Percentiles rank a stretch among this genome's conserved stretches.
Conservation (phyloP, 2,888 invertebrate species). For the Dryomyza anilis region DNA sequence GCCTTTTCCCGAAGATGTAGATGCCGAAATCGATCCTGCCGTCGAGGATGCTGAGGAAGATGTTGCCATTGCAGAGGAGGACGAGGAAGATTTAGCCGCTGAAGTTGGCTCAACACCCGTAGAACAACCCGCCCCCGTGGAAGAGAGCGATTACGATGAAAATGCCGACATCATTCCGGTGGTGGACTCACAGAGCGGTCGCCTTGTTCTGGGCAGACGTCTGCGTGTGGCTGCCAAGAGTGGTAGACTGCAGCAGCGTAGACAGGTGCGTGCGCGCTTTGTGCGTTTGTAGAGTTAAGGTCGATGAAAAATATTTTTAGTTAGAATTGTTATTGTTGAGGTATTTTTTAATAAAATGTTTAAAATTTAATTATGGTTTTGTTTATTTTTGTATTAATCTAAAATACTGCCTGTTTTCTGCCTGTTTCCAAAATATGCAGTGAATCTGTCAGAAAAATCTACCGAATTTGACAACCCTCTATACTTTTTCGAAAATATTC, state of each 20-base stretch:
- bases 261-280: neutral
- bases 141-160: neutral
- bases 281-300: neutral
- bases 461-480: no score
- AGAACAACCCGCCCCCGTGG: neutral
- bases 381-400: no score
- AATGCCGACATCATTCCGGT: slow-evolving; percentile 12
- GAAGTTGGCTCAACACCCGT: slow-evolving; percentile 6
- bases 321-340: no score
- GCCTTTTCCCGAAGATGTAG: neutral
- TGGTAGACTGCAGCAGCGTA: slow-evolving; percentile 1
- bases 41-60: slow-evolving; percentile 1
- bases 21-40: neutral
- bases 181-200: neutral
- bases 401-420: no score
- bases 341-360: no score
- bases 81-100: neutral
- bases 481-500: no score
- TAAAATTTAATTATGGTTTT: no score
- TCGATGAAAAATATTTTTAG: no score
- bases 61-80: neutral
- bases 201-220: neutral
- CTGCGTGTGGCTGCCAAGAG: neutral
- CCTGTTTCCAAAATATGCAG: no score
- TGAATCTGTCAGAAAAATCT: no score